Evolutionary conservation across 2,113 vertebrate genomes (phyloP).

Genomic region (Nothobranchius furzeri): DNA sequence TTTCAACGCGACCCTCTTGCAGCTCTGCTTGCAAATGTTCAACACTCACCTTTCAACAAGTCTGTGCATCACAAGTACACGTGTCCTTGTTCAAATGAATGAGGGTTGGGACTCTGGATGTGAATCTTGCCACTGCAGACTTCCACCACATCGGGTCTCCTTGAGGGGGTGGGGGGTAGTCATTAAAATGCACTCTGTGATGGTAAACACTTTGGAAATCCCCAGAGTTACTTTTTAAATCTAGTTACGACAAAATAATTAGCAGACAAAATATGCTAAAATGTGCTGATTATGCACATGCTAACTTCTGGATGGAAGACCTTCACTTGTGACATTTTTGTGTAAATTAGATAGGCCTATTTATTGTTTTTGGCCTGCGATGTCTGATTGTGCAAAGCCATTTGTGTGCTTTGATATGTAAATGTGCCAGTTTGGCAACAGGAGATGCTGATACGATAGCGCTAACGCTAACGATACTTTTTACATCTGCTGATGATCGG

Average conservation of each 20-base stretch:
- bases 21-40: conserved; percentile 46
- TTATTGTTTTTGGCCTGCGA: no score
- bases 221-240: conserved; percentile 32
- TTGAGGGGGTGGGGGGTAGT: neutral
- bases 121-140: conserved; percentile 26
- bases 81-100: conserved; percentile 35
- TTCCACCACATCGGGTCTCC: conserved; percentile 15
- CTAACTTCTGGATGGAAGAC: no score
- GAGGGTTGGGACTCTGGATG: conserved; percentile 21
- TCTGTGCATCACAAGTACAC: conserved; percentile 26
- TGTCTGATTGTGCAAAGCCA: neutral
- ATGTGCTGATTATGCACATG: no score
- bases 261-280: conserved; percentile 22
- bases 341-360: no score
- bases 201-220: conserved; percentile 13
- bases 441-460: neutral
- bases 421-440: neutral
- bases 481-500: neutral
- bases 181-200: conserved; percentile 46
- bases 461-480: neutral
- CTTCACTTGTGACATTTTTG: no score
- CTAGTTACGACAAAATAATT: conserved; percentile 44
- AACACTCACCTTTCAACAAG: conserved; percentile 36
- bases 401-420: conserved; percentile 6
- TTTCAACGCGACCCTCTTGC: conserved; percentile 17